Evolutionary conservation across 2,797 vertebrate genomes (phyloP).

Genomic region (Manis javanica): DNA sequence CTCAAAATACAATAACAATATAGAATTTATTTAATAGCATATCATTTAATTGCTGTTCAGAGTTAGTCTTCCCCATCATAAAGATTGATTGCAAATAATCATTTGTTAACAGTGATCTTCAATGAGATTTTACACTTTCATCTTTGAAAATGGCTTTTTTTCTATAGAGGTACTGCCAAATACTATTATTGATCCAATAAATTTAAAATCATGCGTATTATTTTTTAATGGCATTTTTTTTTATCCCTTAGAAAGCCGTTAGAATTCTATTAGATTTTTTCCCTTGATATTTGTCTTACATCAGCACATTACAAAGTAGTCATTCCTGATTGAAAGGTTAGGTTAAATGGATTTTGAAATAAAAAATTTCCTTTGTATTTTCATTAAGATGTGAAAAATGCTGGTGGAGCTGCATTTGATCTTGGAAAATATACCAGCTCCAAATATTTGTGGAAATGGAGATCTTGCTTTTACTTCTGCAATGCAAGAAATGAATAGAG

Average conservation of each 20-base stretch:
- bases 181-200: not conserved
- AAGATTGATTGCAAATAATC: not conserved
- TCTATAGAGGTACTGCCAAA: not conserved
- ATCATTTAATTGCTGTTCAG: not conserved
- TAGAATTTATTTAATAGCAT: not conserved
- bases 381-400: not conserved
- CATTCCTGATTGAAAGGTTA: not conserved
- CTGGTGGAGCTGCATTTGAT: not conserved
- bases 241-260: not conserved
- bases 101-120: not conserved
- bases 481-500: not conserved
- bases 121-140: not conserved
- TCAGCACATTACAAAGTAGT: not conserved
- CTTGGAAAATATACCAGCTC: not conserved
- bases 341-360: not conserved
- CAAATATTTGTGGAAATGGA: not conserved
- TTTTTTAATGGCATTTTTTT: conserved; percentile 27
- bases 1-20: not conserved
- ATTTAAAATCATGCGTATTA: not conserved
- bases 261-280: not conserved
- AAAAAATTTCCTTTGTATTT: not conserved
- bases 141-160: not conserved
- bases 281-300: not conserved
- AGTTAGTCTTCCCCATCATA: not conserved
- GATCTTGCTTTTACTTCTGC: not conserved